Evolutionary conservation across 2,888 invertebrate species (phyloP).

Genomic region (Leistus spinibarbis): DNA sequence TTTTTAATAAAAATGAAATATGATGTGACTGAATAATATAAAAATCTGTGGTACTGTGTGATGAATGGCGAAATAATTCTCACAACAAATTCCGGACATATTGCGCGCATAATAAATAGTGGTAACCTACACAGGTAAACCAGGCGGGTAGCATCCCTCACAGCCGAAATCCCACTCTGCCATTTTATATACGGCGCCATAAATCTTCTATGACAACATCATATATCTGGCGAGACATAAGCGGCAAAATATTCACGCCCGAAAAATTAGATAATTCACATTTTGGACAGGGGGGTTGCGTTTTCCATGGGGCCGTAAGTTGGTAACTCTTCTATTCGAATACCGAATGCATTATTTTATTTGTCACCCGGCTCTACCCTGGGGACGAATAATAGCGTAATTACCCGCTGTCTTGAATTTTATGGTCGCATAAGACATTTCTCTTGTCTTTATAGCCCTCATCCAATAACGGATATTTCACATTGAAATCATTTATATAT

Average conservation of each 20-base stretch:
- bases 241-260: background rate
- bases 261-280: background rate
- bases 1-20: no score
- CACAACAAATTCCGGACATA: no score
- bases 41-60: no score
- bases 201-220: background rate
- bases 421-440: background rate
- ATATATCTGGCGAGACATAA: background rate
- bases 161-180: background rate
- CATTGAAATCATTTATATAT: no score
- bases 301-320: background rate
- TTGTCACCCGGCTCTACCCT: background rate
- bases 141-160: no score
- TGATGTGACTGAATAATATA: no score
- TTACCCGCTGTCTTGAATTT: background rate
- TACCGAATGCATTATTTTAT: background rate
- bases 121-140: no score
- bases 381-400: background rate
- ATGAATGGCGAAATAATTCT: no score
- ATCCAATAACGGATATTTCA: no score
- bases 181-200: background rate
- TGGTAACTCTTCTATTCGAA: background rate
- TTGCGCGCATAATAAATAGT: no score
- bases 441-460: no score
- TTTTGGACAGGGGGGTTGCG: background rate